Percentiles rank a stretch among this genome's conserved stretches.
phyloP scores from a whole-genome alignment of 2,797 vertebrate species.

The Enoplosus armatus region DNA sequence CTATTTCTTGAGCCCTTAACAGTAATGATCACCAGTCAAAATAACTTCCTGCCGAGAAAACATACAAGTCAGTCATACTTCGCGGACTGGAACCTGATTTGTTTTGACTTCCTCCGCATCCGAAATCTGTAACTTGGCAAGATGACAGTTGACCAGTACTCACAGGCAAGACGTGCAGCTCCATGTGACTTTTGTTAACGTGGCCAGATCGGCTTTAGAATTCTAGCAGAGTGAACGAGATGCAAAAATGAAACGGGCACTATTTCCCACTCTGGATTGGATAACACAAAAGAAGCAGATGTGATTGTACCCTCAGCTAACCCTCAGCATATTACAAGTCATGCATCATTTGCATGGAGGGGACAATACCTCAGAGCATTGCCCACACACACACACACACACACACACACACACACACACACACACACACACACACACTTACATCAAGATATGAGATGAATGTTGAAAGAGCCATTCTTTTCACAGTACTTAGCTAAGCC shows the following conservation, averaged over 20 bases:
- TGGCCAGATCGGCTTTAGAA: not conserved
- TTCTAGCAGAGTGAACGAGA: not conserved
- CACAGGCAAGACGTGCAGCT: not conserved
- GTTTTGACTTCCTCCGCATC: constrained; percentile 22
- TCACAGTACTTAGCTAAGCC: constrained; percentile 10
- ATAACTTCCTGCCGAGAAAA: constrained; percentile 30
- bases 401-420: not conserved
- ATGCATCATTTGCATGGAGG: constrained; percentile 50
- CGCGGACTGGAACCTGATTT: constrained; percentile 20
- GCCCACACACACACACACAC: not conserved
- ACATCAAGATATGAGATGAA: constrained; percentile 35
- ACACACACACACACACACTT: not conserved
- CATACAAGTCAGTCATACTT: not conserved
- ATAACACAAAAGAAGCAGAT: constrained; percentile 35
- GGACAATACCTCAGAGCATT: constrained; percentile 33
- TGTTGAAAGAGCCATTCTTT: constrained; percentile 41
- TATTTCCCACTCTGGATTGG: not conserved
- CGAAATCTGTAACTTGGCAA: constrained; percentile 5
- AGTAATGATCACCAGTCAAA: constrained; percentile 32
- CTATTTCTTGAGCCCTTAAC: constrained; percentile 25
- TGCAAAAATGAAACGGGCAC: constrained; percentile 3
- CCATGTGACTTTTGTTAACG: not conserved
- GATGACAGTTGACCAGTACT: not conserved
- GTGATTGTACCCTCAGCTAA: constrained; percentile 35
- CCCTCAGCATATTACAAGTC: constrained; percentile 38